Conservation (phyloP, 1,140 invertebrate genomes). For the Eurosta solidaginis region DNA sequence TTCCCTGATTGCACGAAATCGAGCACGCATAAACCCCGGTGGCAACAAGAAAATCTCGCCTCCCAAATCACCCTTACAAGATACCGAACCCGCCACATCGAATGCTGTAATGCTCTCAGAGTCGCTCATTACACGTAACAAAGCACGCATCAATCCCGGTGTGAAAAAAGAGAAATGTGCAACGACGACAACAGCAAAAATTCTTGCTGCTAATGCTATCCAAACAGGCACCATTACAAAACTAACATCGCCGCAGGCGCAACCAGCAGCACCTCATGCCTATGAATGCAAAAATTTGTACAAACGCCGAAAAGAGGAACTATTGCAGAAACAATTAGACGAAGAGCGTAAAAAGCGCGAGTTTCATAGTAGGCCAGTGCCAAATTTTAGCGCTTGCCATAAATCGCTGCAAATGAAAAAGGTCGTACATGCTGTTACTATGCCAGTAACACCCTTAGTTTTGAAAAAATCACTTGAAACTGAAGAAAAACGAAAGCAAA, state of each 20-base stretch:
- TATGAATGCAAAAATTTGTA: constrained; percentile 20
- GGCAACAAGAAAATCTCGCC: not conserved
- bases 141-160: not conserved
- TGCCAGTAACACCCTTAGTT: constrained; percentile 44
- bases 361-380: constrained; percentile 51
- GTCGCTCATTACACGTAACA: not conserved
- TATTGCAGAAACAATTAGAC: constrained; percentile 37
- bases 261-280: constrained; percentile 24
- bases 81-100: not conserved
- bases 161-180: not conserved
- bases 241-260: not conserved
- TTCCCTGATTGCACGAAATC: not conserved
- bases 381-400: constrained; percentile 47
- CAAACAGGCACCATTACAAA: not conserved
- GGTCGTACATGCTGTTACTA: constrained; percentile 43
- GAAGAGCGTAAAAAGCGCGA: constrained; percentile 49
- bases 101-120: not conserved
- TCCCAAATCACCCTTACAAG: not conserved
- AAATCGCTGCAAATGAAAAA: constrained; percentile 36
- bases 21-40: not conserved
- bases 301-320: constrained; percentile 41
- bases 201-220: not conserved
- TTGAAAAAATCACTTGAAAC: constrained; percentile 40
- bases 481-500: constrained; percentile 30
- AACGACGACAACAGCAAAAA: not conserved